phyloP scores from a whole-genome alignment of 2,797 vertebrate species.

The Scomberomorus guttatus region DNA sequence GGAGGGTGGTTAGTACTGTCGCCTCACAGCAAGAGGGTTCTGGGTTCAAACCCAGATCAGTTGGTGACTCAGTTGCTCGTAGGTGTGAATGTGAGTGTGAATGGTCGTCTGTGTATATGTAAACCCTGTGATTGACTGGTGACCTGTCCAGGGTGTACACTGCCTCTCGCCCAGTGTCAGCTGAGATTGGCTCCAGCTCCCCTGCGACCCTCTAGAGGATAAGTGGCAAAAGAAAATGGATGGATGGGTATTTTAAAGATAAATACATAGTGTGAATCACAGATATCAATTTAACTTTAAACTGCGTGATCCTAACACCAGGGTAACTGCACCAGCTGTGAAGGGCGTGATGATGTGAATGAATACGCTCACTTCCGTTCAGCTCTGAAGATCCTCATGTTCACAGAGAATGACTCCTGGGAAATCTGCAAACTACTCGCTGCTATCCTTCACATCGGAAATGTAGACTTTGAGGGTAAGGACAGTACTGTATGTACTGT shows the following conservation, averaged over 20 bases:
- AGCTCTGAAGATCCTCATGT: constrained; percentile 95
- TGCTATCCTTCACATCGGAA: constrained; percentile 94
- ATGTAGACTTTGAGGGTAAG: constrained; percentile 91
- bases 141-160: too few relatives aligned
- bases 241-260: background rate
- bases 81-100: too few relatives aligned
- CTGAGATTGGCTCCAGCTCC: too few relatives aligned
- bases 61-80: too few relatives aligned
- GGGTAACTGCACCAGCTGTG: constrained; percentile 93
- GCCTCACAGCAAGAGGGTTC: too few relatives aligned
- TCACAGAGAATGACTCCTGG: constrained; percentile 93
- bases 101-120: too few relatives aligned
- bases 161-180: too few relatives aligned
- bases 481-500: background rate
- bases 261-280: background rate
- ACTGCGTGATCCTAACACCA: constrained; percentile 61
- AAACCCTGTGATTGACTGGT: too few relatives aligned
- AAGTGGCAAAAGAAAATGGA: too few relatives aligned
- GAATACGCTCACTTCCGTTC: constrained; percentile 93
- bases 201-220: too few relatives aligned
- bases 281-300: background rate
- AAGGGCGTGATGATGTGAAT: constrained; percentile 89
- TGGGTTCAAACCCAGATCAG: too few relatives aligned
- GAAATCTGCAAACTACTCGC: constrained; percentile 94
- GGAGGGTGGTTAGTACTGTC: too few relatives aligned